phyloP scores from a whole-genome alignment of 2,888 invertebrate species.

The Incurvaria masculella region DNA sequence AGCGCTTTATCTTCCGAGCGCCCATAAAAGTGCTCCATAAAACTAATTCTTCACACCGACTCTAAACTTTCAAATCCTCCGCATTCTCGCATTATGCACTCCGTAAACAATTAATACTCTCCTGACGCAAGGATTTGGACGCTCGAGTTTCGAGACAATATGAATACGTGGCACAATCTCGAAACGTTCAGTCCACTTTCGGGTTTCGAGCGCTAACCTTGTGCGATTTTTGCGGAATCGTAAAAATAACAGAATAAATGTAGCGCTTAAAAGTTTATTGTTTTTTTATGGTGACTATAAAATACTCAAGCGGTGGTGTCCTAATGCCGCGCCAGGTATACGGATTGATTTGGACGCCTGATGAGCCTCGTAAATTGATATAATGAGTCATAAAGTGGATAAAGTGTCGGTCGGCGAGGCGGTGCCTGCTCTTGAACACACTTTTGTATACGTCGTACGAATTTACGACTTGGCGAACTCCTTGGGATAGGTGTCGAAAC shows the following conservation, averaged over 20 bases:
- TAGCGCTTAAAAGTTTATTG: neutral
- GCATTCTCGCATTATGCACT: slow-evolving; percentile 37
- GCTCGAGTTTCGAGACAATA: neutral
- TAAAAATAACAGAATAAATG: neutral
- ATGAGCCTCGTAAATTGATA: neutral
- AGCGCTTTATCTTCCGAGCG: slow-evolving; percentile 50
- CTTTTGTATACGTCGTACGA: neutral
- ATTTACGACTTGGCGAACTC: neutral
- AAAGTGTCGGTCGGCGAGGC: neutral
- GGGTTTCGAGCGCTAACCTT: neutral
- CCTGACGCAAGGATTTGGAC: neutral
- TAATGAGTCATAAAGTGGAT: neutral
- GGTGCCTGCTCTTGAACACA: neutral
- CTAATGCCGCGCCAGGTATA: neutral
- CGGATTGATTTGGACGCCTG: neutral
- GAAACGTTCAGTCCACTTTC: neutral
- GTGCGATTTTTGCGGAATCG: neutral
- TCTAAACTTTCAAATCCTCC: slow-evolving; percentile 27
- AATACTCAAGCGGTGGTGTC: neutral
- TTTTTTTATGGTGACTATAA: neutral
- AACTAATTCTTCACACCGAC: slow-evolving; percentile 39
- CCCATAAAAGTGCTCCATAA: slow-evolving; percentile 51
- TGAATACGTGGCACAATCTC: neutral
- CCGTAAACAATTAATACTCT: neutral
- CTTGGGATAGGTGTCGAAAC: neutral